These are phyloP conservation scores for Dyspetes luteomarginatus DNA, from an alignment of 2,888 invertebrate genomes.

Conservation along the genomic window DNA sequence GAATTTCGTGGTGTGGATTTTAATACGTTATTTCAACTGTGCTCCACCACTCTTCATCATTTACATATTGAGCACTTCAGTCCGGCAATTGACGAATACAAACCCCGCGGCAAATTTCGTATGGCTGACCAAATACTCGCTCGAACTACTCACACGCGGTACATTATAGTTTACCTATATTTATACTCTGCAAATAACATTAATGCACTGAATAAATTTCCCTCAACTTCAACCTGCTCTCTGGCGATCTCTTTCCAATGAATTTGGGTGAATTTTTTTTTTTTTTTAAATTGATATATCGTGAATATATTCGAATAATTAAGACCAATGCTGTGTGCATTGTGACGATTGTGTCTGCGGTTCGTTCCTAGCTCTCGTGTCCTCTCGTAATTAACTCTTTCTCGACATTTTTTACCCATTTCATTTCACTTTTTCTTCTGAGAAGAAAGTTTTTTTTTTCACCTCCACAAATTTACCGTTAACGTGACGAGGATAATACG, in stretches of 20 bases:
- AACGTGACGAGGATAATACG: not conserved
- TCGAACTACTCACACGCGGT: no score
- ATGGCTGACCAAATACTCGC: no score
- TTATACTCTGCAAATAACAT: no score
- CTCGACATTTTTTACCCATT: not conserved
- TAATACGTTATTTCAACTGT: conserved; percentile 38
- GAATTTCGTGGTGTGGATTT: conserved; percentile 8
- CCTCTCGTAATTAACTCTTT: no score
- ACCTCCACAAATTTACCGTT: not conserved
- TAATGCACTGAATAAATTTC: no score
- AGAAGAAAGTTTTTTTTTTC: no score
- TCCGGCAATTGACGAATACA: conserved; percentile 38
- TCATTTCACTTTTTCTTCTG: not conserved
- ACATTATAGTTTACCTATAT: no score
- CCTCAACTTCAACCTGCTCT: no score
- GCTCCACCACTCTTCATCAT: conserved; percentile 45
- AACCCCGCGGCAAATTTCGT: conserved; percentile 15
- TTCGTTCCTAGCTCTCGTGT: not conserved
- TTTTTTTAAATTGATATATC: conserved; percentile 51
- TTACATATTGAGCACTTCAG: conserved; percentile 47
- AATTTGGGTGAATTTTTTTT: no score
- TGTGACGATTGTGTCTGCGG: conserved; percentile 30
- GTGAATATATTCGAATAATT: conserved; percentile 33
- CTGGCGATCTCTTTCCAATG: no score
- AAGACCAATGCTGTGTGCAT: conserved; percentile 35